Percentiles rank a stretch among this genome's conserved stretches.
phyloP scores from a whole-genome alignment of 1,140 invertebrate genomes.

The Drosophila pandora region DNA sequence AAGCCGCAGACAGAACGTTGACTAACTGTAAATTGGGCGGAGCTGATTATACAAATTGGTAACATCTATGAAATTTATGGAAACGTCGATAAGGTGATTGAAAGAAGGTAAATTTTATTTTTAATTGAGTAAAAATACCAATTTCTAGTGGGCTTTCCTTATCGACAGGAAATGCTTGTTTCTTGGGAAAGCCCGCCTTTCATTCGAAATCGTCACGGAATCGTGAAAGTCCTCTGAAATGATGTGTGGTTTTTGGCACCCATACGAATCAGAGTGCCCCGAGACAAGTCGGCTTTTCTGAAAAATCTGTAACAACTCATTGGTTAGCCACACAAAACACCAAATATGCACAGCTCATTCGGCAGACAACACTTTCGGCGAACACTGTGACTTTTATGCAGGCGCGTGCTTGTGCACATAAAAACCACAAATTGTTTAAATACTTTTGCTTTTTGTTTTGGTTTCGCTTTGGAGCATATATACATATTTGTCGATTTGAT shows the following conservation, averaged over 20 bases:
- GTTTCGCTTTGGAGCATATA: slow-evolving; percentile 41
- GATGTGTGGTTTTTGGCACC: slow-evolving; percentile 24
- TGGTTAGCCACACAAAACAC: slow-evolving; percentile 30
- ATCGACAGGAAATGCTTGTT: slow-evolving; percentile 34
- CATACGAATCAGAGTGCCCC: slow-evolving; percentile 22
- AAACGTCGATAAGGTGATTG: slow-evolving; percentile 2
- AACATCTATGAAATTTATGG: slow-evolving; percentile 11
- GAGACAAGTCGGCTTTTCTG: background rate
- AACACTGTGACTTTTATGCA: slow-evolving; percentile 26
- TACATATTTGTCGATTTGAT: slow-evolving; percentile 71
- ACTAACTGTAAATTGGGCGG: slow-evolving; percentile 24
- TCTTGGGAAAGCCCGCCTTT: slow-evolving; percentile 8
- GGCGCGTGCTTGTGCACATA: slow-evolving; percentile 44
- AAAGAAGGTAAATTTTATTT: background rate
- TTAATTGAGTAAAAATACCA: background rate
- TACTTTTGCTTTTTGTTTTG: slow-evolving; percentile 63
- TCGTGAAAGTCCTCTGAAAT: slow-evolving; percentile 64
- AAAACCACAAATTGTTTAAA: slow-evolving; percentile 60
- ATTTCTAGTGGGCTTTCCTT: slow-evolving; percentile 5
- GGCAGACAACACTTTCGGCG: slow-evolving; percentile 24
- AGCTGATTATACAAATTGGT: slow-evolving; percentile 14
- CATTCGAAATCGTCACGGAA: slow-evolving; percentile 41
- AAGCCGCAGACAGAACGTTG: slow-evolving; percentile 32
- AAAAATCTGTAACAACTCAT: slow-evolving; percentile 62
- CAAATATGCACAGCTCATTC: slow-evolving; percentile 40